Evolutionary conservation across 2,888 invertebrate species (phyloP).

Genomic region (Trimorus sp.): DNA sequence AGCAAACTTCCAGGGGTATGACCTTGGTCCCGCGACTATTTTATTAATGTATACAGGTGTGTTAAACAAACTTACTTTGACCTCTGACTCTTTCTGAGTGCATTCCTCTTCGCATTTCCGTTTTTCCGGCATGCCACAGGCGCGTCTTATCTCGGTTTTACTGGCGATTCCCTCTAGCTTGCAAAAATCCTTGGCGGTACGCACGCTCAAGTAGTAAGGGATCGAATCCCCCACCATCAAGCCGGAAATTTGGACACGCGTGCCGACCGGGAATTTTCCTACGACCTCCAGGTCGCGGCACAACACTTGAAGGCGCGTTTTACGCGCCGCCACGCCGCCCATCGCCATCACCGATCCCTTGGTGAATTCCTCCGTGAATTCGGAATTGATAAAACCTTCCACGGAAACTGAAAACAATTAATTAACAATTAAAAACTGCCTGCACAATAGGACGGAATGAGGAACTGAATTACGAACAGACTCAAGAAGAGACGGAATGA

Average conservation of each 20-base stretch:
- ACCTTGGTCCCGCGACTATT: too few relatives aligned
- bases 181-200: neutral
- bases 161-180: neutral
- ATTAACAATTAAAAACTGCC: too few relatives aligned
- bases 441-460: too few relatives aligned
- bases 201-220: neutral
- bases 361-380: constrained; percentile 2
- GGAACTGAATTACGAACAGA: neutral
- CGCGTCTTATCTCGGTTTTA: neutral
- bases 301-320: neutral
- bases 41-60: neutral
- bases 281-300: neutral
- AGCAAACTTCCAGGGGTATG: too few relatives aligned
- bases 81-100: neutral
- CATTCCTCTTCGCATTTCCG: neutral
- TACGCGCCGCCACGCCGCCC: neutral
- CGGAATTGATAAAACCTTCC: neutral
- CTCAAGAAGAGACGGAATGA: neutral
- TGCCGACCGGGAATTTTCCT: neutral
- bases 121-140: neutral
- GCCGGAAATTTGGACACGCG: neutral
- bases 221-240: neutral
- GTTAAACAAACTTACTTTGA: constrained; percentile 2
- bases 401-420: neutral
- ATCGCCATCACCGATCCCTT: neutral